Evolutionary conservation across 2,888 invertebrate species (phyloP).

Genomic region (Deilephila elpenor): DNA sequence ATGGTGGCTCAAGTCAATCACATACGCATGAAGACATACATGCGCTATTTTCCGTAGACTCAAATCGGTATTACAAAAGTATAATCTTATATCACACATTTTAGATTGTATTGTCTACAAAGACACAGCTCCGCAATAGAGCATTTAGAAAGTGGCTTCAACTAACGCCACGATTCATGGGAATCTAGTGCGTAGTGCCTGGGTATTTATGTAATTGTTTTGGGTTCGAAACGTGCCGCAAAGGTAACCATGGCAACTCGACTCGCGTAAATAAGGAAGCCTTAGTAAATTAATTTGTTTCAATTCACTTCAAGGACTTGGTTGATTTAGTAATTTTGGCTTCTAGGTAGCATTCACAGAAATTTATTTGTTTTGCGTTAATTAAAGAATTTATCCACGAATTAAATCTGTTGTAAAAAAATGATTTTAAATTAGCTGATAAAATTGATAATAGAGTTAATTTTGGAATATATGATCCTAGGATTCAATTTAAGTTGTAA

Average conservation of each 20-base stretch:
- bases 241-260: conserved; percentile 27
- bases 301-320: conserved; percentile 6
- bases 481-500: too few relatives aligned
- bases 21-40: too few relatives aligned
- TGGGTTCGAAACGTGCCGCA: background rate
- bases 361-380: background rate
- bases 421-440: too few relatives aligned
- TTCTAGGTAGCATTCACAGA: background rate
- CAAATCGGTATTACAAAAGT: too few relatives aligned
- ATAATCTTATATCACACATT: background rate
- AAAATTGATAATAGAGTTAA: too few relatives aligned
- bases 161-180: conserved; percentile 22
- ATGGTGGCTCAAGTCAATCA: too few relatives aligned
- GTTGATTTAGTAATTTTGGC: background rate
- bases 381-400: background rate
- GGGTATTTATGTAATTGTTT: conserved; percentile 19
- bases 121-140: conserved; percentile 4
- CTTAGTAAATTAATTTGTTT: conserved; percentile 28
- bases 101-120: background rate
- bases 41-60: too few relatives aligned
- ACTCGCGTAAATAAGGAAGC: conserved; percentile 28
- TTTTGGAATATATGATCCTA: too few relatives aligned
- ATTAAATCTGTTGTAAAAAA: too few relatives aligned
- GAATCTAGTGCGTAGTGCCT: background rate
- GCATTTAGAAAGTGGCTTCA: conserved; percentile 21